phyloP scores from a whole-genome alignment of 2,113 vertebrate genomes.

The Casuarius casuarius region DNA sequence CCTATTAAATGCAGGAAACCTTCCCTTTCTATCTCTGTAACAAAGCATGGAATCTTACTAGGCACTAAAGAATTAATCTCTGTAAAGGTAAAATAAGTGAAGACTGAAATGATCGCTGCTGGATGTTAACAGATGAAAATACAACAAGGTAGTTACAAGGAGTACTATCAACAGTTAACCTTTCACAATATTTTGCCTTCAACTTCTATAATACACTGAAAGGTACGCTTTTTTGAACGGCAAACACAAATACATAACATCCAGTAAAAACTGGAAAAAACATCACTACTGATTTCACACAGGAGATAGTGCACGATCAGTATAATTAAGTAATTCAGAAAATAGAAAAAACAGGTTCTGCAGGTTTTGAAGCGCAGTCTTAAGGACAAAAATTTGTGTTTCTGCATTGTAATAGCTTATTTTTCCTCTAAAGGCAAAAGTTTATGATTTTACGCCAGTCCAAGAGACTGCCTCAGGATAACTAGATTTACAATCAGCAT shows the following conservation, averaged over 20 bases:
- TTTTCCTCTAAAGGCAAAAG: constrained; percentile 34
- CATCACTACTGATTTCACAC: background rate
- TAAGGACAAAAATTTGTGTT: background rate
- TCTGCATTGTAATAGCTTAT: constrained; percentile 39
- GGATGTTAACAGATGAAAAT: background rate
- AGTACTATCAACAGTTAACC: background rate
- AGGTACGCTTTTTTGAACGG: background rate
- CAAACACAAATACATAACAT: background rate
- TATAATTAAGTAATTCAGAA: constrained; percentile 42
- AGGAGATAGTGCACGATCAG: background rate
- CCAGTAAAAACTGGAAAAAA: background rate
- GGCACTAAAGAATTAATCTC: background rate
- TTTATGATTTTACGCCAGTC: constrained; percentile 35
- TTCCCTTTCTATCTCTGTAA: background rate
- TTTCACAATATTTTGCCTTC: background rate
- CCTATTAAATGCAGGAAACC: background rate
- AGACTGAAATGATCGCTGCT: background rate
- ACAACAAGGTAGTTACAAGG: background rate
- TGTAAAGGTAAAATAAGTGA: background rate
- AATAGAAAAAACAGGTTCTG: background rate
- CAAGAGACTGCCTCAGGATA: constrained; percentile 14
- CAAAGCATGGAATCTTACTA: background rate
- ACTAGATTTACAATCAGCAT: constrained; percentile 44
- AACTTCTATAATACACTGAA: background rate
- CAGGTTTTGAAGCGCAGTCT: background rate